Conservation (phyloP, 2,113 vertebrate species). For the Solea solea region DNA sequence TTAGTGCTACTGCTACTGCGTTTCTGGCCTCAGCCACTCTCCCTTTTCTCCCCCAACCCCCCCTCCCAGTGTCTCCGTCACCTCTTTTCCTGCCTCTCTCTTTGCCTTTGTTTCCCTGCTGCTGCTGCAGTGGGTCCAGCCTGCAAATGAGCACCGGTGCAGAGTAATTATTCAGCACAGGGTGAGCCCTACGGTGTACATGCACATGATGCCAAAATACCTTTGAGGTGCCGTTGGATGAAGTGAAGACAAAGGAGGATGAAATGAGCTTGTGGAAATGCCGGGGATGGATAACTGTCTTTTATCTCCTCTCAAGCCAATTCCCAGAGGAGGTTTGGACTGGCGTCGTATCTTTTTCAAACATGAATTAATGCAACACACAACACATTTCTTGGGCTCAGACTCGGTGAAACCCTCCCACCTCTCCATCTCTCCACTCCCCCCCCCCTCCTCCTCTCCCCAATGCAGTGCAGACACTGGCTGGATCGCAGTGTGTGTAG, state of each 20-base stretch:
- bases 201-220: background rate
- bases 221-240: background rate
- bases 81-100: slow-evolving; percentile 6
- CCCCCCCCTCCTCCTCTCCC: slow-evolving; percentile 9
- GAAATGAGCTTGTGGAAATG: slow-evolving; percentile 24
- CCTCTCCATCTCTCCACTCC: slow-evolving; percentile 10
- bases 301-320: slow-evolving; percentile 24
- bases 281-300: background rate
- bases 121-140: slow-evolving; percentile 66
- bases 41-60: background rate
- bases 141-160: slow-evolving; percentile 76
- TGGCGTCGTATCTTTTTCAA: slow-evolving; percentile 50
- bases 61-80: background rate
- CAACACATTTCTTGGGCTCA: slow-evolving; percentile 21
- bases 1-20: slow-evolving; percentile 18
- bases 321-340: slow-evolving; percentile 25
- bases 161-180: slow-evolving; percentile 71
- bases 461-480: slow-evolving; percentile 35
- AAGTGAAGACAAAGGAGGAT: slow-evolving; percentile 17
- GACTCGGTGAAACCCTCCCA: slow-evolving; percentile 16
- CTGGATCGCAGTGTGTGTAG: slow-evolving; percentile 30
- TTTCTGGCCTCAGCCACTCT: slow-evolving; percentile 36
- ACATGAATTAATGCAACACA: slow-evolving; percentile 52
- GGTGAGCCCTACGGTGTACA: slow-evolving; percentile 20
- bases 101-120: slow-evolving; percentile 64